Base-by-base conservation (phyloP, 2,888 invertebrate genomes). In the Falcaria lacertinaria region DNA sequence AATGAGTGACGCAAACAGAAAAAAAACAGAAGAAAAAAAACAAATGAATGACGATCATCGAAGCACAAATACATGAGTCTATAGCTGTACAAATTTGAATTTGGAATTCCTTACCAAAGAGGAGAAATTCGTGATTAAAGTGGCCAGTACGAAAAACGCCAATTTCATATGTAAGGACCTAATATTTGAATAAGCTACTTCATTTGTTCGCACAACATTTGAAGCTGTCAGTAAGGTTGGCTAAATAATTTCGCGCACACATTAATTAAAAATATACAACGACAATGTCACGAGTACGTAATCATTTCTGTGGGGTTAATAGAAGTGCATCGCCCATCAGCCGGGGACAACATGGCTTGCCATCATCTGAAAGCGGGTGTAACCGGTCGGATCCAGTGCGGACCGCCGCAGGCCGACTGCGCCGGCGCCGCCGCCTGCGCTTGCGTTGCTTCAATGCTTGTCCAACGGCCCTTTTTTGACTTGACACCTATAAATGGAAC, bases 301-400 rank as follows among this genome's bases (percentile, higher is more conserved):
- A 60, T 56, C 54, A 55, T 57, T 57, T 60, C 45, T 50, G 45
- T 53, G 54, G 58, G 65, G 64, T 67, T 75, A 76, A 76, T 75
- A 64, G 67, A 66, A 75, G 64, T 72, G 74, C 70, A 74, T 70
- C 62, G 66, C 55, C 60, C 57, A 59, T 59, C 56, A 53, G 52
- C 48, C 48, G 52, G 52, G 48, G 54, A 56, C 50, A 56, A 48
- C 52, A 54, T 57, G 54, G 42, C 50, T 43, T 52, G 48, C 41
- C 54, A 52, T 55, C 50, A 42, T 54, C 38, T 53, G 62, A 14
- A 38, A 45, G 45, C 53, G 45, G 56, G 41, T 43, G 39, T 17
- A 61, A 55, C 67, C 56, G 57, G 67, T 44, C 32, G 7, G 34
- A 65, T 49, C 74, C 54, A 66, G 61, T 43, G 15, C 37, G 33